A percentile compares a stretch with the other conserved stretches of the same genome.
Conservation (phyloP, 2,888 invertebrate species). For the Petrolisthes cinctipes region DNA sequence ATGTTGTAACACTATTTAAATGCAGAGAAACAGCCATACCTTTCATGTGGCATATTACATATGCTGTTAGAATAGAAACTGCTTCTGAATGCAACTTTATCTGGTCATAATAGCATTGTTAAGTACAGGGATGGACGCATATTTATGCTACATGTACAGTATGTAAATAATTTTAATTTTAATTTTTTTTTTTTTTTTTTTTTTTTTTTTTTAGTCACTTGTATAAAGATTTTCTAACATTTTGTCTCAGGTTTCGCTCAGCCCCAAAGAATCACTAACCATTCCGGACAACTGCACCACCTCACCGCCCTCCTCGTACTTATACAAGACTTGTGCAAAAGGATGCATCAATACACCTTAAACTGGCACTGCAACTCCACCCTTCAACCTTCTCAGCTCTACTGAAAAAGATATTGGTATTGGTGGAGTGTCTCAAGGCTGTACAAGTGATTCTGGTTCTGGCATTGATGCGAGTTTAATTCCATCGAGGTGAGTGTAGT, state of each 20-base stretch:
- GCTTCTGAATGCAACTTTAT: too few species aligned
- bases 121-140: too few species aligned
- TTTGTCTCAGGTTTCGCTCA: slow-evolving; percentile 17
- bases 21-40: too few species aligned
- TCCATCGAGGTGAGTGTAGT: too few species aligned
- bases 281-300: slow-evolving; percentile 18
- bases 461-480: too few species aligned
- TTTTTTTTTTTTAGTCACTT: too few species aligned
- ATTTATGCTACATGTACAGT: not conserved
- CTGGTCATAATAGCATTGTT: too few species aligned
- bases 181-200: not conserved
- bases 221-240: not conserved
- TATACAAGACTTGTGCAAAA: slow-evolving; percentile 28
- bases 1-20: too few species aligned
- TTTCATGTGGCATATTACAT: too few species aligned
- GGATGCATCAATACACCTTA: slow-evolving; percentile 29
- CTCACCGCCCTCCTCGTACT: slow-evolving; percentile 25
- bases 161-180: not conserved
- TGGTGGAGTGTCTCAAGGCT: not conserved
- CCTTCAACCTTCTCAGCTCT: slow-evolving; percentile 34
- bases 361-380: slow-evolving; percentile 18
- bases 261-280: slow-evolving; percentile 8
- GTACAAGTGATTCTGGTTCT: too few species aligned
- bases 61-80: too few species aligned
- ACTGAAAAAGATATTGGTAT: slow-evolving; percentile 14